Evolutionary conservation across 1,140 invertebrate genomes (phyloP), one percentile per base, ranked within the genome.

Genomic region (Drosophila orosa): DNA sequence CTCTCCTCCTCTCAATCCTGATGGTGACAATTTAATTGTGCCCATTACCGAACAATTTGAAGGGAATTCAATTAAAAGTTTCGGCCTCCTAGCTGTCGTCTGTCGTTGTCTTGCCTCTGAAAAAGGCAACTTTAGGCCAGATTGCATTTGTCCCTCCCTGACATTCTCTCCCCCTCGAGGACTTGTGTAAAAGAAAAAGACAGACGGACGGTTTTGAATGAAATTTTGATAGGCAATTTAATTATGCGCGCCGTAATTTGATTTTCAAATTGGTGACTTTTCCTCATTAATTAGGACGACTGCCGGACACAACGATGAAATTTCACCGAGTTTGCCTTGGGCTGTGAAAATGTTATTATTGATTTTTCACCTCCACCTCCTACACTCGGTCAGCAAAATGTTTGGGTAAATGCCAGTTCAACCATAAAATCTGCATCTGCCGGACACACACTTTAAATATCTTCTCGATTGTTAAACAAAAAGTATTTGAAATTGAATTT

Each of bases 161-260:
- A 1, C 9, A 1, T n/a, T 39, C n/a, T 3, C 12, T 19, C 6
- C 6, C 42, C 42, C 5, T 29, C 6, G 15, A 45, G 42, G 42
- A 45, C 42, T 45, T 45, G 22, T 24, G 22, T 27, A 27, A 47
- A 17, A 47, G 15, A 27, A 47, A 47, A 47, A 47, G 31, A 54
- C 59, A 48, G 71, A 69, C 67, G 66, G 67, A 55, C 66, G 56
- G 75, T 79, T 87, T 76, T 80, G 59, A 83, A 82, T 86, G 62
- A 83, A 82, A 79, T 89, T 86, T 89, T 89, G 84, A 87, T 83
- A 86, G 84, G 71, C 84, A 87, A 86, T 86, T 86, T 83, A 87
- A 86, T 86, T 86, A 86, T 83, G 79, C 67, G 72, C 83, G 54
- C 63, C 33, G 52, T 86, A 86, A 86, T 86, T 86, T 79, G 72